Conservation (phyloP, 2,113 vertebrate genomes). For the Podiceps cristatus region DNA sequence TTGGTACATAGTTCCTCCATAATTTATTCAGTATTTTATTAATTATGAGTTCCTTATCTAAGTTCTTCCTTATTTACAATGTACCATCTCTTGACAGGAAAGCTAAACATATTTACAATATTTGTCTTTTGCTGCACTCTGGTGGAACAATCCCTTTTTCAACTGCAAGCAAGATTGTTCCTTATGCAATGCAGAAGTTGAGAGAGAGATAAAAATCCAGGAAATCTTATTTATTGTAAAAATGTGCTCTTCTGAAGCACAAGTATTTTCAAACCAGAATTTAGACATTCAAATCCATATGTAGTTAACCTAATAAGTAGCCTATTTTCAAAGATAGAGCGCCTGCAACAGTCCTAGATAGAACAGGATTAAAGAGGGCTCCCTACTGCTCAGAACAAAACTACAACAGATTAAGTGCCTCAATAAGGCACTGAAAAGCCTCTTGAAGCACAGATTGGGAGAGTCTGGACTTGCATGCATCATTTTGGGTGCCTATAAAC, state of each 20-base stretch:
- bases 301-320: not conserved
- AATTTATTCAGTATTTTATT: not conserved
- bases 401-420: not conserved
- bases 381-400: not conserved
- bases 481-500: not conserved
- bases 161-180: not conserved
- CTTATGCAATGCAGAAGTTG: not conserved
- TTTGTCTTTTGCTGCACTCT: constrained; percentile 81
- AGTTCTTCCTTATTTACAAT: not conserved
- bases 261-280: not conserved
- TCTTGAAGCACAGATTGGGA: not conserved
- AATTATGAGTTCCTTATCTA: not conserved
- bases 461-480: not conserved
- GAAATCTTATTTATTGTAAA: not conserved
- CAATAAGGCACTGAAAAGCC: not conserved
- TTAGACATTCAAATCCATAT: not conserved
- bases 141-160: constrained; percentile 68
- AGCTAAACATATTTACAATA: constrained; percentile 36
- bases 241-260: not conserved
- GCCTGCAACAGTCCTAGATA: not conserved
- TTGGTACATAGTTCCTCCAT: not conserved
- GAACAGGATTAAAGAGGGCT: not conserved
- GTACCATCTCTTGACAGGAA: not conserved
- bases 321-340: not conserved
- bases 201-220: not conserved